Evolutionary conservation across 2,888 invertebrate genomes (phyloP).

Genomic region (Criorhina ranunculi): DNA sequence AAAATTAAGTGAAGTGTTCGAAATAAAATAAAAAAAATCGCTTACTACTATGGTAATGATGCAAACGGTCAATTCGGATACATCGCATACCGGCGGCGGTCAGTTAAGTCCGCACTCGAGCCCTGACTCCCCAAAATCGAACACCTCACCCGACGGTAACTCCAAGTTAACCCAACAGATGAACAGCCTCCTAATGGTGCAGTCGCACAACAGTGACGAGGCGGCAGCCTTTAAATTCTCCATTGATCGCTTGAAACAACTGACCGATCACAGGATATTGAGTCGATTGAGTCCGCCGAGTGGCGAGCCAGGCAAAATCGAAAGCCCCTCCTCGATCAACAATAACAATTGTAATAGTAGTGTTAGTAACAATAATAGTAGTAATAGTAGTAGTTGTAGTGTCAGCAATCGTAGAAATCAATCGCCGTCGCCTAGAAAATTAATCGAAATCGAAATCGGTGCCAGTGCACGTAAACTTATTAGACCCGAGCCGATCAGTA

Average conservation of each 20-base stretch:
- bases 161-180: slow-evolving; percentile 57
- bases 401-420: slow-evolving; percentile 77
- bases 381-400: slow-evolving; percentile 67
- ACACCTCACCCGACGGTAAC: slow-evolving; percentile 80
- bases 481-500: slow-evolving; percentile 80
- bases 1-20: slow-evolving; percentile 35
- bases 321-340: slow-evolving; percentile 68
- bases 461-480: slow-evolving; percentile 80
- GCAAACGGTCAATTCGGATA: slow-evolving; percentile 82
- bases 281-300: slow-evolving; percentile 83
- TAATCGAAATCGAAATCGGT: slow-evolving; percentile 80
- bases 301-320: slow-evolving; percentile 74
- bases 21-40: no score
- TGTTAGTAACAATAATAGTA: slow-evolving; percentile 72
- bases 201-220: slow-evolving; percentile 54
- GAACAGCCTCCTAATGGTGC: slow-evolving; percentile 69
- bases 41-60: slow-evolving; percentile 83
- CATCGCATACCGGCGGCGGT: slow-evolving; percentile 79
- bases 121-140: slow-evolving; percentile 84
- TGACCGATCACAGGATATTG: slow-evolving; percentile 82
- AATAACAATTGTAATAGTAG: slow-evolving; percentile 78
- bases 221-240: slow-evolving; percentile 80
- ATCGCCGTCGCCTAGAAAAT: slow-evolving; percentile 79
- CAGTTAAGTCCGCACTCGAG: slow-evolving; percentile 84
- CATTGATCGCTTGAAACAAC: slow-evolving; percentile 83